Percentiles rank a stretch among this genome's conserved stretches.
Conservation (phyloP, 1,140 invertebrate species). For the Megalopta genalis region DNA sequence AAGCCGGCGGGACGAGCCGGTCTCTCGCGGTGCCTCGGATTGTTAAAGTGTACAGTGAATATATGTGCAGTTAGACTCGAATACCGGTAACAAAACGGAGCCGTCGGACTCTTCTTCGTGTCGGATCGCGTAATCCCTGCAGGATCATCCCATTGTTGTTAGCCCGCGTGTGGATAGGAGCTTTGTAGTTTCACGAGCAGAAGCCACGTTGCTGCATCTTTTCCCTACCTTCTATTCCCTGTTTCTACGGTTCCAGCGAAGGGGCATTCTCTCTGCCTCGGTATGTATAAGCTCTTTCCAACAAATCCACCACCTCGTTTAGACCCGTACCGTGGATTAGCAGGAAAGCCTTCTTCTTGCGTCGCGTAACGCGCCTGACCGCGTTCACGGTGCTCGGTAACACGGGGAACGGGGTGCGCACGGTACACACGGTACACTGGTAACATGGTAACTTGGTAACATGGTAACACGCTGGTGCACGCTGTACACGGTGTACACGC, state of each 20-base stretch:
- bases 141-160: conserved; percentile 77
- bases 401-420: too few relatives aligned
- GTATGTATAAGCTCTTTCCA: conserved; percentile 78
- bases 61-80: conserved; percentile 37
- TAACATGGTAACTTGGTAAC: too few relatives aligned
- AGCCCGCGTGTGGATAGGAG: conserved; percentile 75
- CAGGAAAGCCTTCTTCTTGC: conserved; percentile 76
- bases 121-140: conserved; percentile 71
- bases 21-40: conserved; percentile 17
- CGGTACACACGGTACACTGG: too few relatives aligned
- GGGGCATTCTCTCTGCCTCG: conserved; percentile 47
- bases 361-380: conserved; percentile 74
- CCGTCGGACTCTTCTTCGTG: conserved; percentile 51
- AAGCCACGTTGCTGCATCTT: conserved; percentile 53
- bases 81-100: conserved; percentile 59
- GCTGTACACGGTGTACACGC: neutral
- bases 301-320: conserved; percentile 81
- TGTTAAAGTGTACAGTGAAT: conserved; percentile 52
- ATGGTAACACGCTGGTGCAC: too few relatives aligned
- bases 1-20: neutral
- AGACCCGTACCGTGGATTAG: conserved; percentile 75
- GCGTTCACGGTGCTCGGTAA: conserved; percentile 62
- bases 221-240: conserved; percentile 43
- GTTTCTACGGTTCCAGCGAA: conserved; percentile 33
- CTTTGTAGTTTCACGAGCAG: conserved; percentile 74